phyloP scores from a whole-genome alignment of 2,888 invertebrate genomes.

The Rhynchonema sp. region DNA sequence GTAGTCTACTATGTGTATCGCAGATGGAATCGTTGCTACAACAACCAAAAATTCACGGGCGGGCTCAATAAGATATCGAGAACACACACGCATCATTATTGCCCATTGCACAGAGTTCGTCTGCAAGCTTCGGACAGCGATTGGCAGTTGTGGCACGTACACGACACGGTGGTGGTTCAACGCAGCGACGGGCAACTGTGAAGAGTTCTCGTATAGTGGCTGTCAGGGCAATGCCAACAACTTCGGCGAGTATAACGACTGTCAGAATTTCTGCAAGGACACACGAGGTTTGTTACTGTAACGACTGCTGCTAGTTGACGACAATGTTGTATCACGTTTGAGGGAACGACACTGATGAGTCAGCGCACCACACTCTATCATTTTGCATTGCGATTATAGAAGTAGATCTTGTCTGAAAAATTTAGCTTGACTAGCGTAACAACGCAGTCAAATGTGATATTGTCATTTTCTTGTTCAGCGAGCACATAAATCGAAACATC shows the following conservation, averaged over 20 bases:
- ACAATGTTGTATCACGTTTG: too few relatives aligned
- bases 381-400: too few relatives aligned
- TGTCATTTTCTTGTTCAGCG: neutral
- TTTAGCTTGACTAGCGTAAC: too few relatives aligned
- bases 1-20: too few relatives aligned
- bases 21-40: too few relatives aligned
- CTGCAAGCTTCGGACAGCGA: constrained; percentile 23
- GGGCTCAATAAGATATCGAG: too few relatives aligned
- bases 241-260: constrained; percentile 25
- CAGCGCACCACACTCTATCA: too few relatives aligned
- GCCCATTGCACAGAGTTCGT: constrained; percentile 24
- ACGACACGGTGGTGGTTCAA: constrained; percentile 28
- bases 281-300: constrained; percentile 13
- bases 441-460: too few relatives aligned
- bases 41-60: too few relatives aligned
- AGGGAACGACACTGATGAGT: too few relatives aligned
- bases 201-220: constrained; percentile 26
- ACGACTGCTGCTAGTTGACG: neutral
- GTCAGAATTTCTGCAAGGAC: constrained; percentile 25
- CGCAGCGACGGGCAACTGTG: constrained; percentile 27
- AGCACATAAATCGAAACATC: neutral
- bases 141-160: constrained; percentile 25
- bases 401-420: too few relatives aligned
- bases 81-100: too few relatives aligned
- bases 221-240: constrained; percentile 26